Percentiles rank a stretch among this genome's conserved stretches.
These are phyloP conservation scores for Gadopsis marmoratus DNA, from an alignment of 2,797 vertebrate genomes.

Conservation along the genomic window DNA sequence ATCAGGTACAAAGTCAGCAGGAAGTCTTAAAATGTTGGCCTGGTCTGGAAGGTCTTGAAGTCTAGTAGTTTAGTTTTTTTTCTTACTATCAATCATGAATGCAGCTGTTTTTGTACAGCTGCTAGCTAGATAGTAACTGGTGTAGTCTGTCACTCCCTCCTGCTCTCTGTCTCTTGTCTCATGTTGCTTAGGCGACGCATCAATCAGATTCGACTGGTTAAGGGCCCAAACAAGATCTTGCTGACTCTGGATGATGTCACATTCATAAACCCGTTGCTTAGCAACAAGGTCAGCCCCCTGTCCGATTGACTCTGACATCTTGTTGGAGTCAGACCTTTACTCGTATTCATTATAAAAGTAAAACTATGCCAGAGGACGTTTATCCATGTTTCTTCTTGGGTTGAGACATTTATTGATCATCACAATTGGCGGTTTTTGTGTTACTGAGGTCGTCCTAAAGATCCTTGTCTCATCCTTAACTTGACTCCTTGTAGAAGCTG, in stretches of 20 bases:
- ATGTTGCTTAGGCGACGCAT: slow-evolving; percentile 78
- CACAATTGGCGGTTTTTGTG: neutral
- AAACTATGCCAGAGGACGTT: neutral
- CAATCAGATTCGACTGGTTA: slow-evolving; percentile 77
- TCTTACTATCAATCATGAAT: neutral
- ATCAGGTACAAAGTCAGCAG: slow-evolving; percentile 64
- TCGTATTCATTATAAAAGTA: neutral
- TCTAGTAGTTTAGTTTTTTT: neutral
- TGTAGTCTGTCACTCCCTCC: neutral
- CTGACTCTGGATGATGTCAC: slow-evolving; percentile 85
- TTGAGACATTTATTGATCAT: neutral
- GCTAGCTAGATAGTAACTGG: too few species aligned
- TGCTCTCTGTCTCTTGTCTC: neutral
- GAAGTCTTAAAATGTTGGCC: neutral
- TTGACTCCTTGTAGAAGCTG: slow-evolving; percentile 77
- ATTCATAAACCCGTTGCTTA: slow-evolving; percentile 86
- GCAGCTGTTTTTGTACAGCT: neutral
- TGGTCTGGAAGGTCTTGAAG: neutral
- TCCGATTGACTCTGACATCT: neutral
- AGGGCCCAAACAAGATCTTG: slow-evolving; percentile 84
- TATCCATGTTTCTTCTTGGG: neutral
- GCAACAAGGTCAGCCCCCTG: slow-evolving; percentile 81
- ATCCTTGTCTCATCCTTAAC: neutral
- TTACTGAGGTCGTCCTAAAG: neutral
- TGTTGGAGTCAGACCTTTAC: neutral